Evolutionary conservation across 2,888 invertebrate species (phyloP).

Genomic region (Orthonevra nobilis): DNA sequence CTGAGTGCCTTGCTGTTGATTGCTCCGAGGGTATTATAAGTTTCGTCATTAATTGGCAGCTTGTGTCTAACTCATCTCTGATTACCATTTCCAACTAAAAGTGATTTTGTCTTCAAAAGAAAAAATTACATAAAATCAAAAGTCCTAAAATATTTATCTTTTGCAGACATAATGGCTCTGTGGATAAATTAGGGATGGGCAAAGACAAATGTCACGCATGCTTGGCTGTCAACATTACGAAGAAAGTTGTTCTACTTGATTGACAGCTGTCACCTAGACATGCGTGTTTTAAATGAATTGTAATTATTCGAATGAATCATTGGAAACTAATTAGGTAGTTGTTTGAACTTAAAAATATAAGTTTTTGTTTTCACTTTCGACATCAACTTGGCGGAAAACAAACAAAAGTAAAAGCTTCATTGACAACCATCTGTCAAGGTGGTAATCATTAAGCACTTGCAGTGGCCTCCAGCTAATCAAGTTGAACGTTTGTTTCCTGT

Average conservation of each 20-base stretch:
- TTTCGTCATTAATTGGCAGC: slow-evolving; percentile 23
- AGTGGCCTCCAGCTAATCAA: too few species aligned
- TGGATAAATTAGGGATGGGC: too few species aligned
- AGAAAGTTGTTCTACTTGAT: slow-evolving; percentile 47
- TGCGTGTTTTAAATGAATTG: too few species aligned
- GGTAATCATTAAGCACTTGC: too few species aligned
- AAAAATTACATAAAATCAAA: slow-evolving; percentile 14
- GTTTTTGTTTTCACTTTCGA: too few species aligned
- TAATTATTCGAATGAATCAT: too few species aligned
- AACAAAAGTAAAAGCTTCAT: too few species aligned
- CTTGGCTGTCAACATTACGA: slow-evolving; percentile 5
- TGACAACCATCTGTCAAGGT: too few species aligned
- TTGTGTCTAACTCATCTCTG: slow-evolving; percentile 16
- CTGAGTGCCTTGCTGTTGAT: slow-evolving; percentile 17
- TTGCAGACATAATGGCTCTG: slow-evolving; percentile 1
- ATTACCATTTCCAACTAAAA: slow-evolving; percentile 7
- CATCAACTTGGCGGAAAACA: too few species aligned
- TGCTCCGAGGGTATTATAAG: neutral
- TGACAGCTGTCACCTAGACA: slow-evolving; percentile 8
- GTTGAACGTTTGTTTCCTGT: too few species aligned
- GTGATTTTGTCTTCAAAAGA: slow-evolving; percentile 9
- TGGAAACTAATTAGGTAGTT: too few species aligned
- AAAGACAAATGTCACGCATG: neutral
- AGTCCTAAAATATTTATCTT: neutral
- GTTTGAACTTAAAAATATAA: too few species aligned